These are phyloP conservation scores for Xylocopa sonorina DNA, from an alignment of 1,140 invertebrate species.

Conservation along the genomic window DNA sequence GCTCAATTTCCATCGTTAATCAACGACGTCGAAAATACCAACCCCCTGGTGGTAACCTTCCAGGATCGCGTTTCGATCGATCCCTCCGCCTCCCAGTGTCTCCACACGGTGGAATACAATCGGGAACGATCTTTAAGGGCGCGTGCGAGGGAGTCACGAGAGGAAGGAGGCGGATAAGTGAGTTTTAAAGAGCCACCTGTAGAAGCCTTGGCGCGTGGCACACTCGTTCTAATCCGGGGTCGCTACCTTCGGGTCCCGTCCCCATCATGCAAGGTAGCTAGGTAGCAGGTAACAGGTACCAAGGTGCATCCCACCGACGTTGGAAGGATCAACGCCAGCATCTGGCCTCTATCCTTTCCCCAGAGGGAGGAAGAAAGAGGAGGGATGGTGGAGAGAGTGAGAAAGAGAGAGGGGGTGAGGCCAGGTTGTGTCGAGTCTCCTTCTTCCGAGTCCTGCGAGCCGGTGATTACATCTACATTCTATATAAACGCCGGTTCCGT, in stretches of 20 bases:
- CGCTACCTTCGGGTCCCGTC: conserved; percentile 63
- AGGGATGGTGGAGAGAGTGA: too few species aligned
- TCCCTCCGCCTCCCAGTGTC: too few species aligned
- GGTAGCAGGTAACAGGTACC: conserved; percentile 71
- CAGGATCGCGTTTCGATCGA: too few species aligned
- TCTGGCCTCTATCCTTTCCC: conserved; percentile 45
- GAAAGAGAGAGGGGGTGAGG: neutral
- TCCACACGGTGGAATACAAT: too few species aligned
- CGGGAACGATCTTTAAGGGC: too few species aligned
- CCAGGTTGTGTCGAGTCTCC: neutral
- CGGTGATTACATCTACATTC: conserved; percentile 68
- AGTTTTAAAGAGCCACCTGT: conserved; percentile 69
- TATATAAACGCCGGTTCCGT: conserved; percentile 64
- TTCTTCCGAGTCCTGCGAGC: conserved; percentile 38
- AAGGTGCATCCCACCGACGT: conserved; percentile 58
- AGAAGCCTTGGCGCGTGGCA: conserved; percentile 63
- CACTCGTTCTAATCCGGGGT: conserved; percentile 65
- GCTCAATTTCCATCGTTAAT: too few species aligned
- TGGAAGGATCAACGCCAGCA: conserved; percentile 58
- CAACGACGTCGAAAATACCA: too few species aligned
- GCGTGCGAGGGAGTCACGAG: conserved; percentile 30
- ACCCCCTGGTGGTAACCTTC: too few species aligned
- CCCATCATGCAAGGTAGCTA: conserved; percentile 56
- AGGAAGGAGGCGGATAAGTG: conserved; percentile 57
- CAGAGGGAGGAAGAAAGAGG: neutral